Base-by-base conservation (phyloP, 2,888 invertebrate genomes). In the Vandiemenella viatica region DNA sequence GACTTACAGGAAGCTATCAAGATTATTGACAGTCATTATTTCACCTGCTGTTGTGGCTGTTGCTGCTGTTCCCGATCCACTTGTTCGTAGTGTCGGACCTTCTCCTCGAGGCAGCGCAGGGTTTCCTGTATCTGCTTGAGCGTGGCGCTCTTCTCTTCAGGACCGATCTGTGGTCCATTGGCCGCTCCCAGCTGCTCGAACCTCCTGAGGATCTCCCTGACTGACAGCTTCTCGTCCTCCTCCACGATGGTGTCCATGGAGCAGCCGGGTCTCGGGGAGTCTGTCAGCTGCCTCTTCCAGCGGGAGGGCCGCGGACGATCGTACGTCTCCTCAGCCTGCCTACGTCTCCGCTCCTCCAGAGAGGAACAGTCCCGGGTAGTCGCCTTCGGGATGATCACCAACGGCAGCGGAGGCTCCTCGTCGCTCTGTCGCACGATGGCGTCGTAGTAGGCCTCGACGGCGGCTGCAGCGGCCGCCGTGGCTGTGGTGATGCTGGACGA, bases 191-290 rank as follows among this genome's bases (percentile, higher is more conserved):
- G 71, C 61, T 79, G 79, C 67, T 86, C 87, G 67, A 87, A 87
- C 55, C 86, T 73, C 48, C 84, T 84, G 58, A 86, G 71, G 57
- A 87, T 86, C 62, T 84, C 86, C 63, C 82, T 80, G 55, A 86
- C 86, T 55, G 86, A 85, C 60, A 86, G 76, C 69, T 87, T 86
- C 42, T 70, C 71, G 26, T 76, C 75, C 60, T 86, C 86, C 65
- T 86, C 86, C 50, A 82, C 75, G 55, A 86, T 86, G 45, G 86
- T 86, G 66, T 84, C 85, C 85, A 86, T 85, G 13, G 41, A 21
- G 32, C n/a, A n/a, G n/a, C n/a, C n/a, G n/a, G n/a, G n/a, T n/a
- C 19, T 26, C 32, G 45, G 45, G 10, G 41, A 13, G 4, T 41
- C 41, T 15, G 32, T 32, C 13, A 32, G 32, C 42, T 22, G 44